These are phyloP conservation scores for Actenoides lindsayi DNA, from an alignment of 2,113 vertebrate genomes.

Conservation along the genomic window DNA sequence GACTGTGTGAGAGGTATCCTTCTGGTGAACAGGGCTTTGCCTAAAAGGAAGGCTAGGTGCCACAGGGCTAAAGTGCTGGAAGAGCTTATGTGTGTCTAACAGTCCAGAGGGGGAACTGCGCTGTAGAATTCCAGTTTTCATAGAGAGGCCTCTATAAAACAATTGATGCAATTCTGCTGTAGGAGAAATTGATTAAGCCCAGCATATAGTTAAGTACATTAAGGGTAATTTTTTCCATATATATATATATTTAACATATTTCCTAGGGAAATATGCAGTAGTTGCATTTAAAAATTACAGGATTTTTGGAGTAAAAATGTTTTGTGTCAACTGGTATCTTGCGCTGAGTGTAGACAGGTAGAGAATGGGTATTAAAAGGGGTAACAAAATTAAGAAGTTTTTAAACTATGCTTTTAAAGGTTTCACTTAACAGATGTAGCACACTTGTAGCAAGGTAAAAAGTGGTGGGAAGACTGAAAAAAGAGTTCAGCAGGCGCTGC, in stretches of 20 bases:
- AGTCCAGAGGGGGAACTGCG: neutral
- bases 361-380: neutral
- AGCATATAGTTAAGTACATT: neutral
- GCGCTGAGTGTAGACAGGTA: neutral
- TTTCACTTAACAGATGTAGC: neutral
- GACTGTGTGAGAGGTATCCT: neutral
- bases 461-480: neutral
- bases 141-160: neutral
- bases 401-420: neutral
- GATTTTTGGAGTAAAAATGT: neutral
- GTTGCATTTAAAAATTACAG: neutral
- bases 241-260: neutral
- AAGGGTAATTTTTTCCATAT: neutral
- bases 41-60: neutral
- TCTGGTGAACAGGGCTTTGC: neutral
- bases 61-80: neutral
- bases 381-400: neutral
- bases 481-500: neutral
- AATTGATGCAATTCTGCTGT: neutral
- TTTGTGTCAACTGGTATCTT: neutral
- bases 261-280: neutral
- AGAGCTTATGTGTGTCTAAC: neutral
- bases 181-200: neutral
- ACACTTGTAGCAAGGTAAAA: neutral
- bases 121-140: neutral